Evolutionary conservation across 1,140 invertebrate genomes (phyloP).

Genomic region (Bactericera cockerelli): DNA sequence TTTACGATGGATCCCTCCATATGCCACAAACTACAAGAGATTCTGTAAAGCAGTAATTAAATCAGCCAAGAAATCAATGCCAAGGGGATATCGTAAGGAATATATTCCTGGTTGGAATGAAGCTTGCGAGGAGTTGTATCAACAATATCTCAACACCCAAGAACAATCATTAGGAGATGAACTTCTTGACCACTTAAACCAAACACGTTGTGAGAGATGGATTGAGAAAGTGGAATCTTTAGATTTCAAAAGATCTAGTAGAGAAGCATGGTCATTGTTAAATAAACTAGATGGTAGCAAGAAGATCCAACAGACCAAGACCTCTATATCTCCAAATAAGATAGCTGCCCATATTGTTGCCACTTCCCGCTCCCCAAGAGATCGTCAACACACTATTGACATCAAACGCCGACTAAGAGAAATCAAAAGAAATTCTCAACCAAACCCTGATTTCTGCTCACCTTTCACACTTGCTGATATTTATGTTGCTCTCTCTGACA

Average conservation of each 20-base stretch:
- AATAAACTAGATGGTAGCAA: slow-evolving; percentile 8
- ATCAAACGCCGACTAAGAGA: slow-evolving; percentile 6
- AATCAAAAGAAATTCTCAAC: neutral
- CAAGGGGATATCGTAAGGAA: too few relatives aligned
- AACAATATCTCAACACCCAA: neutral
- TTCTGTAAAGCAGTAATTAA: slow-evolving; percentile 5
- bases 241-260: slow-evolving; percentile 11
- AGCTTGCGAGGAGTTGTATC: slow-evolving; percentile 9
- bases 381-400: neutral
- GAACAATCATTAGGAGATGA: slow-evolving; percentile 10
- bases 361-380: slow-evolving; percentile 1
- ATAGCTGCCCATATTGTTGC: slow-evolving; percentile 1
- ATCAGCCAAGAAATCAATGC: slow-evolving; percentile 12
- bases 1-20: slow-evolving; percentile 5
- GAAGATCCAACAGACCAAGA: neutral
- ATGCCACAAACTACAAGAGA: slow-evolving; percentile 3
- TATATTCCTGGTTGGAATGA: slow-evolving; percentile 13
- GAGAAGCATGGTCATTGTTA: slow-evolving; percentile 9
- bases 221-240: slow-evolving; percentile 11
- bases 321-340: neutral
- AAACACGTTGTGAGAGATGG: slow-evolving; percentile 8
- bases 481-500: too few relatives aligned
- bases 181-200: slow-evolving; percentile 7
- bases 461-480: too few relatives aligned
- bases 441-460: neutral